Percentiles rank a stretch among this genome's conserved stretches.
Evolutionary conservation across 1,140 invertebrate genomes (phyloP).

Genomic region (Tetramorium alpestre): DNA sequence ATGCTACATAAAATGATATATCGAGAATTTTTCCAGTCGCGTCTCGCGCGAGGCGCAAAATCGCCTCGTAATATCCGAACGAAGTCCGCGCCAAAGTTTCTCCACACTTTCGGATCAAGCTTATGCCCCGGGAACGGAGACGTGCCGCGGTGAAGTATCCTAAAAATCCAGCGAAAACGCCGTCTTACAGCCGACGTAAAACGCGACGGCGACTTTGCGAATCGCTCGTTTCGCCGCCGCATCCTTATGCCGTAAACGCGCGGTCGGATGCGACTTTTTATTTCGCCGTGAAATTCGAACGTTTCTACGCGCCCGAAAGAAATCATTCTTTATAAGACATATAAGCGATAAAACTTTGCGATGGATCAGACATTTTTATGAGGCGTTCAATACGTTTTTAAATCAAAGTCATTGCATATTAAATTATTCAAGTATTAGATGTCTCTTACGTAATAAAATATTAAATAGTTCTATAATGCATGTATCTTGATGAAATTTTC

Average conservation of each 20-base stretch:
- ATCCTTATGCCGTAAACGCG: conserved; percentile 31
- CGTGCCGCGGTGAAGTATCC: conserved; percentile 25
- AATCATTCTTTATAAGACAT: conserved; percentile 28
- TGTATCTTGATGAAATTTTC: not conserved
- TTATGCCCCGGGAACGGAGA: not conserved
- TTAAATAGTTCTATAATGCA: not conserved
- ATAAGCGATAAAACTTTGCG: conserved; percentile 3
- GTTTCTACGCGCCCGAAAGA: not conserved
- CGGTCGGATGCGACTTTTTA: conserved; percentile 28
- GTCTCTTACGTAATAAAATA: not conserved
- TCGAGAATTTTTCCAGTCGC: conserved; percentile 7
- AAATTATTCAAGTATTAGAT: not conserved
- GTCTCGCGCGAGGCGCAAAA: not conserved
- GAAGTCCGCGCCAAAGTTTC: conserved; percentile 10
- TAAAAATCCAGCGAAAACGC: conserved; percentile 27
- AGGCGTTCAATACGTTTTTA: not conserved
- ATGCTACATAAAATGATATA: conserved; percentile 22
- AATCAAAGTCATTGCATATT: not conserved
- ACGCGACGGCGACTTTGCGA: conserved; percentile 31
- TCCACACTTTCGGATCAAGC: not conserved
- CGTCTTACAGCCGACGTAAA: conserved; percentile 35
- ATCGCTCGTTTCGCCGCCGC: conserved; percentile 2
- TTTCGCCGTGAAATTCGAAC: conserved; percentile 8
- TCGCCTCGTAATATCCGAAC: not conserved
- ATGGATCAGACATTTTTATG: not conserved